Conservation (phyloP, 2,113 vertebrate species). For the Alethe castanea region DNA sequence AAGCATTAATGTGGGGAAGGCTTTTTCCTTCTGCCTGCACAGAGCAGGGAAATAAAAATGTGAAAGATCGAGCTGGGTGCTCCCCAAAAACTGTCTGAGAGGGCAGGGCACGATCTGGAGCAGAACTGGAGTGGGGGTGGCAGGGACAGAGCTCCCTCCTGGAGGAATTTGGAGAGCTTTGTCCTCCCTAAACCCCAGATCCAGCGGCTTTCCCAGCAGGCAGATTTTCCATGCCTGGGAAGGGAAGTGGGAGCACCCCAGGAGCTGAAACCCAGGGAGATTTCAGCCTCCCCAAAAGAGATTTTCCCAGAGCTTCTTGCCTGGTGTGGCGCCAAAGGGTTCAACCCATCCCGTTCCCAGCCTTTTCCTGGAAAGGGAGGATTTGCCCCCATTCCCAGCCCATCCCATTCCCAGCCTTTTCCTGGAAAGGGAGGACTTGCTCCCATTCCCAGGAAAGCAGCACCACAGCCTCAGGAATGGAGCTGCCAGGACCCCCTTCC, state of each 20-base stretch:
- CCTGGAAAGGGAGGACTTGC: neutral
- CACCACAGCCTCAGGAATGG: neutral
- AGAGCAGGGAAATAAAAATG: neutral
- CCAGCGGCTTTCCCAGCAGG: accelerated
- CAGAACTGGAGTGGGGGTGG: neutral
- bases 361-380: neutral
- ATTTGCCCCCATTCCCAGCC: neutral
- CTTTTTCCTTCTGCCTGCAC: neutral
- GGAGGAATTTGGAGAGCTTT: neutral
- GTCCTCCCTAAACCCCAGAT: accelerated
- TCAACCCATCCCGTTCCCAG: neutral
- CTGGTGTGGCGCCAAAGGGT: neutral
- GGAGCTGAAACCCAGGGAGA: neutral
- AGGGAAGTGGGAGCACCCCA: too few species aligned
- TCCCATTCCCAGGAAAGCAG: neutral
- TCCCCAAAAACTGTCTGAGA: neutral
- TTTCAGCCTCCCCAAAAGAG: neutral
- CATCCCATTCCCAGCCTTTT: neutral
- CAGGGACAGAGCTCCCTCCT: neutral
- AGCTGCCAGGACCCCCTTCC: neutral
- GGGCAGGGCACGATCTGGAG: neutral
- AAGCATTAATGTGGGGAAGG: neutral
- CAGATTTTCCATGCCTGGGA: neutral
- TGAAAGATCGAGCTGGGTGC: neutral
- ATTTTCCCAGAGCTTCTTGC: neutral